Evolutionary conservation across 2,888 invertebrate species (phyloP), one percentile per base, ranked within the genome.

Genomic region (Callosobruchus maculatus): DNA sequence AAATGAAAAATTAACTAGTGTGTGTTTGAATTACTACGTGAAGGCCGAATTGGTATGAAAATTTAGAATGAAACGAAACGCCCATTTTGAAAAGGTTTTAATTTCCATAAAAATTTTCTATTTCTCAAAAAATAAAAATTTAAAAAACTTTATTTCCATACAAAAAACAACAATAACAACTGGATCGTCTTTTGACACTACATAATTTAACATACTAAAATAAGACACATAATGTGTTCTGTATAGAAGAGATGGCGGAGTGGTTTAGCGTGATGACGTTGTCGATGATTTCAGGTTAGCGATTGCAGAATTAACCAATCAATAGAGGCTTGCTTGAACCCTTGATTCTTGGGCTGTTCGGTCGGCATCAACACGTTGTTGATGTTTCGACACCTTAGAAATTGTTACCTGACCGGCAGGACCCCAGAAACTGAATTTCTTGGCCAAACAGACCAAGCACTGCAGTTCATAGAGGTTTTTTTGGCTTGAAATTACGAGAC

Each of bases 41-140:
- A 26, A 21, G 5, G 9, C 66, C 22, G 21, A 66, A 49, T 20
- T 67, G 0, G 68, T 68, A 22, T 26, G 49, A 68, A 73, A 72
- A 74, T 72, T 75, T 75, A 72, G 74, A 75, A 74, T 71, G 76
- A 74, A 76, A 76, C 74, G 74, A 76, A 76, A 76, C 76, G 73
- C 76, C 68, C 68, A 71, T 21, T 30, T 71, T 69, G 21, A 73
- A 69, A 74, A 68, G 74, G 26, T 73, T 76, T 73, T 73, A 73
- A 74, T 76, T 74, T 49, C 18, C 49, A 49, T 49, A 49, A 49
- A 49, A 49, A 74, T 73, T 73, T 73, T 74, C 75, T 70, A 71
- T 73, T 73, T 74, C 74, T 75, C 73, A 74, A 73, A 75, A 76
- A 75, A 75, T 73, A 77, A 77, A 73, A 77, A 73, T 77, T 74